phyloP scores from a whole-genome alignment of 1,140 invertebrate species.

The Sitobion miscanthi region DNA sequence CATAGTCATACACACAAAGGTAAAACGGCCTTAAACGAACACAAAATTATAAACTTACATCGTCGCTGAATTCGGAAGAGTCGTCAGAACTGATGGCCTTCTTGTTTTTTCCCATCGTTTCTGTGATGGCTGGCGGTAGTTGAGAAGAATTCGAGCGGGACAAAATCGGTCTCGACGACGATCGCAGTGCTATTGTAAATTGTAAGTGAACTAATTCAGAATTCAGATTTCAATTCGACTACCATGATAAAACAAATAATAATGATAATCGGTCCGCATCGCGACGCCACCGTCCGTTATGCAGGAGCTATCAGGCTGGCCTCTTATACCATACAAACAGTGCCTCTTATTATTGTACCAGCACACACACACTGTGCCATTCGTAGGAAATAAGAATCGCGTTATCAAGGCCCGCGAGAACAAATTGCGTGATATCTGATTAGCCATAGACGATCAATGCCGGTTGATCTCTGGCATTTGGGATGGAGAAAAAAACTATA shows the following conservation, averaged over 20 bases:
- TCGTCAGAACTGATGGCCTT: slow-evolving; percentile 39
- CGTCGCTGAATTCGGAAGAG: slow-evolving; percentile 23
- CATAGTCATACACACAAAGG: not conserved
- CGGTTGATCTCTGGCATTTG: too few species aligned
- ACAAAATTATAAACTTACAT: slow-evolving; percentile 7
- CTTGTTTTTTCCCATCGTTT: slow-evolving; percentile 36
- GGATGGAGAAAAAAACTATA: too few species aligned
- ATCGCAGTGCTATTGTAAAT: not conserved
- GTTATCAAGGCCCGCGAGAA: not conserved
- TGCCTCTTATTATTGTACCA: not conserved
- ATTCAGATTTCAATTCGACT: not conserved
- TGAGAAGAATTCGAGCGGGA: not conserved
- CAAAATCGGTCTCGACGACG: not conserved
- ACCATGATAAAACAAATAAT: not conserved
- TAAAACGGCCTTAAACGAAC: too few species aligned
- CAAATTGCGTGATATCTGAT: too few species aligned
- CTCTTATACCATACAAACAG: not conserved
- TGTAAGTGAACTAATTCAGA: not conserved
- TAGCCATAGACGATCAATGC: too few species aligned
- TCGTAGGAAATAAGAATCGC: not conserved
- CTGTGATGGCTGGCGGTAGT: not conserved
- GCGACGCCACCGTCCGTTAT: slow-evolving; percentile 35
- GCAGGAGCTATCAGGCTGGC: not conserved
- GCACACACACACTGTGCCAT: not conserved
- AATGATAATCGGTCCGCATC: not conserved